Evolutionary conservation across 1,140 invertebrate species (phyloP).

Genomic region (Drosophila kanapiae): DNA sequence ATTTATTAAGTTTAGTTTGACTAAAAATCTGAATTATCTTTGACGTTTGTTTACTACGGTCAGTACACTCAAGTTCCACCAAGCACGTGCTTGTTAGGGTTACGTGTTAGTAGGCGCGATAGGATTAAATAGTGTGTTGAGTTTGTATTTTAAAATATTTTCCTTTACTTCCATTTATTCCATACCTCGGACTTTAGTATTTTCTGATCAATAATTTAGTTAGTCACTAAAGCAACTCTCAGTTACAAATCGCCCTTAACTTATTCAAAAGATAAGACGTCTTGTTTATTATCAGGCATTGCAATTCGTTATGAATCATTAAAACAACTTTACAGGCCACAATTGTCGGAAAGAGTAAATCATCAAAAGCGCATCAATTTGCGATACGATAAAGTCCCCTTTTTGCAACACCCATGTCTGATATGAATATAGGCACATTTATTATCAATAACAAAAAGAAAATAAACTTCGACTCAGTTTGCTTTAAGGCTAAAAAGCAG

Average conservation of each 20-base stretch:
- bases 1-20: too few relatives aligned
- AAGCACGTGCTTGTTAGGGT: too few relatives aligned
- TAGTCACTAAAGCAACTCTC: neutral
- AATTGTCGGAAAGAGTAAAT: constrained; percentile 1
- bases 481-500: neutral
- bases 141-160: too few relatives aligned
- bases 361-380: constrained; percentile 16
- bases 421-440: constrained; percentile 15
- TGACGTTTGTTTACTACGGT: too few relatives aligned
- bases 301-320: neutral
- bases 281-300: neutral
- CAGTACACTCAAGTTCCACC: too few relatives aligned
- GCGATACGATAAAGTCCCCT: constrained; percentile 3
- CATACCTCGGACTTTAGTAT: neutral
- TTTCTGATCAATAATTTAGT: neutral
- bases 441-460: constrained; percentile 24
- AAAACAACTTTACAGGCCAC: constrained; percentile 9
- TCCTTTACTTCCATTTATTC: too few relatives aligned
- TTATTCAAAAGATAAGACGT: constrained; percentile 20
- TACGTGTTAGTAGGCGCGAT: too few relatives aligned
- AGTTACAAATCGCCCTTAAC: neutral
- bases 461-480: constrained; percentile 19
- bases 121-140: too few relatives aligned
- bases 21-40: too few relatives aligned
- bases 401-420: constrained; percentile 12